These are phyloP conservation scores for Formica selysi DNA, from an alignment of 1,140 invertebrate species.

Conservation along the genomic window DNA sequence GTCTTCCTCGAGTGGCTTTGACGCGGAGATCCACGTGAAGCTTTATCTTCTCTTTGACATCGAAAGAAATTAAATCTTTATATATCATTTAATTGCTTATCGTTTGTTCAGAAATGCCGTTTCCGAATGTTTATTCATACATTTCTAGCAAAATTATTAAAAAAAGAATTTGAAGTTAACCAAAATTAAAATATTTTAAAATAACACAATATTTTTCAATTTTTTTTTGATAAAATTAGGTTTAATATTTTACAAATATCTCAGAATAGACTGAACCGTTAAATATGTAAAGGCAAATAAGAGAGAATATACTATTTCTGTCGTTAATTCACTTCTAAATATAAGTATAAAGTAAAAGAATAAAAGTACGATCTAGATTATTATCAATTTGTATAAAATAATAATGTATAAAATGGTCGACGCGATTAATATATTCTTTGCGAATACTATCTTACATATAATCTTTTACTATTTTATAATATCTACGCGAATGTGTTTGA, in stretches of 20 bases:
- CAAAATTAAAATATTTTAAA: no score
- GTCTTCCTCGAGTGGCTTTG: conserved; percentile 35
- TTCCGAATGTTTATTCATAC: no score
- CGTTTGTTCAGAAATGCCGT: no score
- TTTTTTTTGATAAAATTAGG: no score
- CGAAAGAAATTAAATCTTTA: no score
- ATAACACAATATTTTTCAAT: no score
- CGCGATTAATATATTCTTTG: not conserved
- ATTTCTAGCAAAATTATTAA: no score
- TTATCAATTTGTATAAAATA: conserved; percentile 29
- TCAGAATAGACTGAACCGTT: not conserved
- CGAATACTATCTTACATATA: not conserved
- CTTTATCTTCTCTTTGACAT: no score
- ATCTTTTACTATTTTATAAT: conserved; percentile 16
- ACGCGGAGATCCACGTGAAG: not conserved
- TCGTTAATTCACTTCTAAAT: not conserved
- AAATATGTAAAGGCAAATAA: not conserved
- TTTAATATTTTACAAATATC: not conserved
- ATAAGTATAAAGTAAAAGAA: no score
- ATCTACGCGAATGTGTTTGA: not conserved
- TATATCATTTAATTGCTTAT: no score
- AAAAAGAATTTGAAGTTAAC: no score
- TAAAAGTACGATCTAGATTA: not conserved
- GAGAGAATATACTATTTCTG: not conserved
- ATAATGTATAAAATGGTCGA: conserved; percentile 3